Conservation (phyloP, 2,113 vertebrate species). For the Xiphorhynchus elegans region DNA sequence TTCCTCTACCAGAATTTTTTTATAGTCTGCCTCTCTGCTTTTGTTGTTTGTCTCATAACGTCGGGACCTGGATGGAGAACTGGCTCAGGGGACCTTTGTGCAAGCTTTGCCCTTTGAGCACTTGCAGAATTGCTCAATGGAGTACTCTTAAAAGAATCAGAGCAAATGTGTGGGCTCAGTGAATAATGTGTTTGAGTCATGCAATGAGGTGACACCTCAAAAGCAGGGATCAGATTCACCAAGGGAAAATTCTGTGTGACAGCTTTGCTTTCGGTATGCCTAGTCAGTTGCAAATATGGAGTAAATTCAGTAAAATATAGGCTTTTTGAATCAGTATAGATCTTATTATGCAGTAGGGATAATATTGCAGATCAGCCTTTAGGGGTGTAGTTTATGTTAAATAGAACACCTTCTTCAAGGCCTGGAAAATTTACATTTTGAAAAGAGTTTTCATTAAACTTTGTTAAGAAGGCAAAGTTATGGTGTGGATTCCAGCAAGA, state of each 20-base stretch:
- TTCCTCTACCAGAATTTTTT: neutral
- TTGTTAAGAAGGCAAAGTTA: neutral
- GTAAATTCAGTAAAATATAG: neutral
- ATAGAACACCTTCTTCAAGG: neutral
- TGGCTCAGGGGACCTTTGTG: neutral
- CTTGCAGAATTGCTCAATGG: neutral
- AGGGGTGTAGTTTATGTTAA: neutral
- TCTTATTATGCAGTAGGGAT: neutral
- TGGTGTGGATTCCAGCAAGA: neutral
- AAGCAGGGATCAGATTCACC: neutral
- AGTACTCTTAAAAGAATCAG: neutral
- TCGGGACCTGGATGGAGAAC: neutral
- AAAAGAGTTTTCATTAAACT: neutral
- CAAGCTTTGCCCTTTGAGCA: neutral
- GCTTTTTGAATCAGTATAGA: neutral
- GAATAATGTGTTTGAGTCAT: neutral
- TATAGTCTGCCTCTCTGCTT: neutral
- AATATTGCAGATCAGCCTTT: neutral
- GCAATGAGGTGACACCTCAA: neutral
- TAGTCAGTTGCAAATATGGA: neutral
- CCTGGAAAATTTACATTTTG: neutral
- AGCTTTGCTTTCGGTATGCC: neutral
- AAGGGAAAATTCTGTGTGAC: neutral
- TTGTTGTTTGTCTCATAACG: neutral
- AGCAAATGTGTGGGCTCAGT: neutral